Conservation (phyloP, 2,797 vertebrate genomes). For the Urophycis tenuis region DNA sequence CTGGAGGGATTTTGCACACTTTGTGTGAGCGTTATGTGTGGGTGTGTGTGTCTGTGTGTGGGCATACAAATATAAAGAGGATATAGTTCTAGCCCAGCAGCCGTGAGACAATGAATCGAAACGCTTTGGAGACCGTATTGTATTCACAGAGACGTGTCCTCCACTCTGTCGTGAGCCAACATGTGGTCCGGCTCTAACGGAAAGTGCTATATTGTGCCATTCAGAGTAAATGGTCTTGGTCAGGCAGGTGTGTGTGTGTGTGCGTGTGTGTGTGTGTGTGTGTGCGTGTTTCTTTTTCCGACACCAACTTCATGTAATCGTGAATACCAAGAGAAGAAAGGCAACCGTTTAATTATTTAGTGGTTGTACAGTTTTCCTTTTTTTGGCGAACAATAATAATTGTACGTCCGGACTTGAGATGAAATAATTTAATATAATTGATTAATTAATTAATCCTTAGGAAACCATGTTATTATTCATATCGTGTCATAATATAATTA, state of each 20-base stretch:
- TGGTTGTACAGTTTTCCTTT: not conserved
- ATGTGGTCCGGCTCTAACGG: conserved; percentile 6
- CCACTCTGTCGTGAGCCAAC: conserved; percentile 35
- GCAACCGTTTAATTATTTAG: not conserved
- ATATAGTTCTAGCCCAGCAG: not conserved
- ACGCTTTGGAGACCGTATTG: not conserved
- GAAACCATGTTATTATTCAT: not conserved
- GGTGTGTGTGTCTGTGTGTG: not conserved
- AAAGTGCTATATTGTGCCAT: conserved; percentile 5
- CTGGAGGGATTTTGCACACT: not conserved
- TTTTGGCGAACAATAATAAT: not conserved
- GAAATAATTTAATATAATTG: not conserved
- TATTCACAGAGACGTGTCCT: conserved; percentile 19
- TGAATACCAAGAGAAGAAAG: not conserved
- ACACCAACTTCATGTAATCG: not conserved
- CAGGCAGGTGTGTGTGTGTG: conserved; percentile 20
- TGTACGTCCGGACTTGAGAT: not conserved
- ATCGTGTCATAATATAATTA: not conserved
- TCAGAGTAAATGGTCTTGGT: conserved; percentile 28
- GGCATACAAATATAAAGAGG: not conserved
- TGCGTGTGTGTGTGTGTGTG: conserved; percentile 4
- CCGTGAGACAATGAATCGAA: not conserved
- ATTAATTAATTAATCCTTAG: not conserved
- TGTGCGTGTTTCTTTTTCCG: conserved; percentile 10
- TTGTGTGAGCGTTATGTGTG: not conserved